Evolutionary conservation across 2,888 invertebrate species (phyloP), one percentile per base, ranked within the genome.

Genomic region (Erebia palarica): DNA sequence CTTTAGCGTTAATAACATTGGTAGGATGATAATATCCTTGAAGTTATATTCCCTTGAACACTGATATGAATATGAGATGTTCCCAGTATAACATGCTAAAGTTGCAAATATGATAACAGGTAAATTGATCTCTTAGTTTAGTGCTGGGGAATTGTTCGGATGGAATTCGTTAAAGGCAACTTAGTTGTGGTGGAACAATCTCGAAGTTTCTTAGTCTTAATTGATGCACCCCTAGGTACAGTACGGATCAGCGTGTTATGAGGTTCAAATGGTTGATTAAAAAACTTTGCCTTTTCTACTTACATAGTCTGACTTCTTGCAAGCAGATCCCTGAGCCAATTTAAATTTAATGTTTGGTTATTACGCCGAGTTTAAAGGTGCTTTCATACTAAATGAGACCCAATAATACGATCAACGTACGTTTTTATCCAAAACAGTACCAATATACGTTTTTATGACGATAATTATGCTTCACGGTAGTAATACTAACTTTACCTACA

Each of bases 41-140:
- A 57, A 68, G 63, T 74, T 72, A 75, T 73, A 75, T 76, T 76
- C 65, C 65, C 71, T 69, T 74, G 73, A 65, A 36, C 36, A 36
- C 36, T 36, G 36, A 64, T 63, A 66, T 51, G 58, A 60, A 13
- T 58, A 21, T 47, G 57, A 69, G 57, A 60, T 57, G 66, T 71
- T 72, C 70, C 61, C 66, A 10, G 59, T 27, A 27, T 27, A 69
- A 69, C 65, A 67, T 60, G 53, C 61, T 70, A 73, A 76, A 81
- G 78, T 80, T 81, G 77, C 80, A 79, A 82, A 81, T 82, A 81
- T 79, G 82, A 78, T 86, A 84, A 84, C 85, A 86, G 83, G 82
- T 84, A 80, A 83, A 86, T 86, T 83, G 82, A 86, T 85, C 82
- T 81, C 78, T 73, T 71, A 80, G 81, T 80, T n/a, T 80, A 77